Evolutionary conservation across 1,140 invertebrate species (phyloP).

Genomic region (Brachionus paranguensis): DNA sequence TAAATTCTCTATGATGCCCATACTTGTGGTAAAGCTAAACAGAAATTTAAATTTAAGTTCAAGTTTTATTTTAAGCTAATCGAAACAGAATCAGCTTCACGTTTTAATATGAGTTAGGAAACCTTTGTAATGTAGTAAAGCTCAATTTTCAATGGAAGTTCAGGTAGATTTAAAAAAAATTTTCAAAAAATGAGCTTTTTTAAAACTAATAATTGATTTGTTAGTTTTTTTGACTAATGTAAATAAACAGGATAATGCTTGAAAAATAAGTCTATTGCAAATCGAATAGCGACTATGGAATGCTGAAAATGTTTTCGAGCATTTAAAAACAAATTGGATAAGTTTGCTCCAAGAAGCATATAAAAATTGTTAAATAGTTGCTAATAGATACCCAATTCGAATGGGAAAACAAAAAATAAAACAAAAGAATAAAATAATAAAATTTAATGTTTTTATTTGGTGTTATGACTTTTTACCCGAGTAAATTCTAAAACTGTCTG

Average conservation of each 20-base stretch:
- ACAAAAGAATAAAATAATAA: not conserved
- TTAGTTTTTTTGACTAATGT: not conserved
- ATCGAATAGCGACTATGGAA: not conserved
- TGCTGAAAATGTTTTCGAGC: not conserved
- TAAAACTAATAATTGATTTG: not conserved
- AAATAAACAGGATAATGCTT: not conserved
- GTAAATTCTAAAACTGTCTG: not conserved
- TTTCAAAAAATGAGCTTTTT: not conserved
- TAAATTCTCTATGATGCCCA: not conserved
- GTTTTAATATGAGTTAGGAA: not conserved
- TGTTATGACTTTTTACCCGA: not conserved
- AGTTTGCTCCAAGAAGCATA: not conserved
- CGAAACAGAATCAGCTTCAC: not conserved
- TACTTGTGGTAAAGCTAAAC: not conserved
- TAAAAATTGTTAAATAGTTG: not conserved
- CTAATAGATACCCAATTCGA: conserved; percentile 18
- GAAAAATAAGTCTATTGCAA: not conserved
- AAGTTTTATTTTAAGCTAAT: not conserved
- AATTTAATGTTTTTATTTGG: not conserved
- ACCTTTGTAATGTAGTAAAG: not conserved
- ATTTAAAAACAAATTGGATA: not conserved
- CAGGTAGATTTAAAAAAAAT: not conserved
- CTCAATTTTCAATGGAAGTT: not conserved
- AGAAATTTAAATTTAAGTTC: not conserved
- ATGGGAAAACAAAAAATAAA: not conserved